Conservation (phyloP, 2,113 vertebrate species). For the Accipiter cooperii region DNA sequence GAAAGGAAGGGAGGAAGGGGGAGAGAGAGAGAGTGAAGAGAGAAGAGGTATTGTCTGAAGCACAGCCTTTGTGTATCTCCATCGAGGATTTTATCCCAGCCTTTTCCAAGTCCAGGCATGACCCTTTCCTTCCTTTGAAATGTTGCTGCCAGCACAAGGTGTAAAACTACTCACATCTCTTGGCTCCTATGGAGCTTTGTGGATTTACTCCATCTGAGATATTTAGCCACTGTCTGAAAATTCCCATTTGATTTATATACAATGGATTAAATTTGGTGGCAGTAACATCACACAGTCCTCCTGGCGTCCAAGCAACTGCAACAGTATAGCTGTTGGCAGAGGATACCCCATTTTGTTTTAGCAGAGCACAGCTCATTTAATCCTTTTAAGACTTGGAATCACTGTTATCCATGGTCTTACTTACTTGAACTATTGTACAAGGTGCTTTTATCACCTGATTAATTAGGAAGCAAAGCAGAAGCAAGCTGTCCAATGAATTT, state of each 20-base stretch:
- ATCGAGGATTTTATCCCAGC: neutral
- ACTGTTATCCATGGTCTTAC: neutral
- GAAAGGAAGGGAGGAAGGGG: no score
- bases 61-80: neutral
- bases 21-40: no score
- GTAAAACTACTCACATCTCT: neutral
- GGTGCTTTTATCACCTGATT: neutral
- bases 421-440: neutral
- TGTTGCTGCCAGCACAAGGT: neutral
- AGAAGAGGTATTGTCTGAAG: neutral
- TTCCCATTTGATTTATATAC: neutral
- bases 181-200: neutral
- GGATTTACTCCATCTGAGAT: neutral
- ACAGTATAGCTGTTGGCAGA: neutral
- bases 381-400: neutral
- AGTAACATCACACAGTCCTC: neutral
- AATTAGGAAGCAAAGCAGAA: neutral
- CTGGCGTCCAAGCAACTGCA: neutral
- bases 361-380: neutral
- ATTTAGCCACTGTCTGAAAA: neutral
- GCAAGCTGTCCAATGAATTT: neutral
- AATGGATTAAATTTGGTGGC: neutral
- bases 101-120: neutral
- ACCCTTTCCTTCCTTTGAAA: neutral
- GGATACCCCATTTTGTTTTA: neutral